These are phyloP conservation scores for Eristalinus aeneus DNA, from an alignment of 2,888 invertebrate species.

Conservation along the genomic window DNA sequence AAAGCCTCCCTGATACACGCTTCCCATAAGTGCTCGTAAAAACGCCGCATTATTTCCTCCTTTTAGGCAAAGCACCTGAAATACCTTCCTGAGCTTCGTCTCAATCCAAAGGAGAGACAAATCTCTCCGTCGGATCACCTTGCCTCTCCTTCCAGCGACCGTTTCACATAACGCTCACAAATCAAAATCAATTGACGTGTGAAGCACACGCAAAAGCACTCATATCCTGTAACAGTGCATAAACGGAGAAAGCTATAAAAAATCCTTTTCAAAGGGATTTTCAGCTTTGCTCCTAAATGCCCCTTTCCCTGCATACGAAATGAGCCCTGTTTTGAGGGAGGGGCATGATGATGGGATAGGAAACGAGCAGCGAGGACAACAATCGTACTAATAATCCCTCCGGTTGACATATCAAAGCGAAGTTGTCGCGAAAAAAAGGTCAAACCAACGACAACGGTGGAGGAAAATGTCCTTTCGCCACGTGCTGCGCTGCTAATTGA, in stretches of 20 bases:
- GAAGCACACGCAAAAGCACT: constrained; percentile 30
- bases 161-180: constrained; percentile 41
- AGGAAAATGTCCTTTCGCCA: background rate
- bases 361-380: constrained; percentile 10
- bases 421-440: constrained; percentile 37
- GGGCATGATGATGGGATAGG: background rate
- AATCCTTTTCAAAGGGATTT: constrained; percentile 55
- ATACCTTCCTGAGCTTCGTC: background rate
- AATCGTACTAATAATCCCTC: constrained; percentile 52
- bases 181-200: constrained; percentile 64
- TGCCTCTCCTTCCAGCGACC: background rate
- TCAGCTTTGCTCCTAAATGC: constrained; percentile 23
- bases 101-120: constrained; percentile 30
- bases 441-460: constrained; percentile 11
- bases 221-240: constrained; percentile 27
- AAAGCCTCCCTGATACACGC: background rate
- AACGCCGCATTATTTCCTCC: constrained; percentile 31
- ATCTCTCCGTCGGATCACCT: constrained; percentile 24
- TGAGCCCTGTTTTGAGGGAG: constrained; percentile 20
- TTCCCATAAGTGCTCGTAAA: constrained; percentile 31
- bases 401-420: constrained; percentile 56
- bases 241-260: constrained; percentile 51
- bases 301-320: background rate
- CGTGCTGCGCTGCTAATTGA: constrained; percentile 60
- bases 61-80: constrained; percentile 3